Base-by-base conservation (phyloP, 2,888 invertebrate species). In the Orgyia antiqua region DNA sequence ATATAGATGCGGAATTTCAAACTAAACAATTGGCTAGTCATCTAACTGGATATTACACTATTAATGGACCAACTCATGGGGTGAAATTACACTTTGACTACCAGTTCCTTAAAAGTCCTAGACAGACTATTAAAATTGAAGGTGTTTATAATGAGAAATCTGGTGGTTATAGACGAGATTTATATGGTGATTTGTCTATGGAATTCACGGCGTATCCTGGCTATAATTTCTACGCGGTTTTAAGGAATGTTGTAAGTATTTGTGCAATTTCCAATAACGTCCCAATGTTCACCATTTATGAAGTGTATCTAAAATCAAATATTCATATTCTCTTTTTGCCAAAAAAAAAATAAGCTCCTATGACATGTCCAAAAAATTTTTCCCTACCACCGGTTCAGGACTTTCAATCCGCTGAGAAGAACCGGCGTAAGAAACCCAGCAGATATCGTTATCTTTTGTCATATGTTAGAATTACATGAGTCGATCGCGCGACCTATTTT, bases 131-230 rank as follows among this genome's bases (percentile, higher is more conserved):
- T 4, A 83, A 84, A 33, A 48, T 88, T 1, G 87, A 88, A 20
- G 83, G 82, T 10, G 15, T 71, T 34, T 64, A 77, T 27, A 87
- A 86, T 7, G 90, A 92, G 55, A 87, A 89, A 27, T 80, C 89
- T 0, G 71, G 88, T 3, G 89, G 88, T 13, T 88, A 87, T 10
- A 66, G 91, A 30, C 87, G 88, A 4, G 88, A 90, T 42, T 67
- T 91, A 46, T 88, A 89, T 24, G 92, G 91, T 0, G 89, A 91
- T 33, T 65, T 93, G 28, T 89, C 90, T 24, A 78, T 95, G 48
- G 88, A 90, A 35, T 92, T 93, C 7, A 91, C 93, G 0, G 93
- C 94, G 0, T 94, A 95, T 73, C 92, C 94, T 0, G 88, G 89
- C 20, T 88, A 92, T 33, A 92, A 94, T 66, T 91, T 93, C 60